These are phyloP conservation scores for Alsophila aescularia DNA, from an alignment of 2,888 invertebrate species.

Conservation along the genomic window DNA sequence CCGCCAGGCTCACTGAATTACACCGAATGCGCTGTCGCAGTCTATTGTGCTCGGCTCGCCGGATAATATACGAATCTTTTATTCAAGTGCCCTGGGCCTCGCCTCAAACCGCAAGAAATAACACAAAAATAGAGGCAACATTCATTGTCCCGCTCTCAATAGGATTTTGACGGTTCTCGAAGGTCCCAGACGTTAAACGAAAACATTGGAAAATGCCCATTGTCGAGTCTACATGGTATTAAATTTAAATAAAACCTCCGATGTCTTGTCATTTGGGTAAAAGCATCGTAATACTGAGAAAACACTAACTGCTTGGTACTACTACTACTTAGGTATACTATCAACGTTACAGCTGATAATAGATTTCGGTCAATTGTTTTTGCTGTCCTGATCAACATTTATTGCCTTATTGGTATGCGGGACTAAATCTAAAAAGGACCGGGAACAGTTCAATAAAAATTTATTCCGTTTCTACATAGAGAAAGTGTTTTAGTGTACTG, in stretches of 20 bases:
- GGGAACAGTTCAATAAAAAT: conserved; percentile 66
- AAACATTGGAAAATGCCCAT: conserved; percentile 53
- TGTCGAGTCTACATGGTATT: conserved; percentile 28
- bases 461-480: conserved; percentile 62
- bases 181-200: conserved; percentile 47
- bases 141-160: conserved; percentile 77
- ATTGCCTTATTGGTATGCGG: conserved; percentile 78
- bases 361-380: conserved; percentile 72
- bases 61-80: conserved; percentile 81
- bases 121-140: conserved; percentile 73
- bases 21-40: conserved; percentile 72
- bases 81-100: conserved; percentile 75
- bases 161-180: conserved; percentile 69
- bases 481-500: conserved; percentile 36
- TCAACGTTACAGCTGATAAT: conserved; percentile 65
- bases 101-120: conserved; percentile 73
- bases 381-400: conserved; percentile 74
- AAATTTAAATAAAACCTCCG: conserved; percentile 31
- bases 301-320: conserved; percentile 28
- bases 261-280: conserved; percentile 27
- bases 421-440: conserved; percentile 72
- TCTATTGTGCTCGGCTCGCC: conserved; percentile 69
- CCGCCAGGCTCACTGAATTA: conserved; percentile 69
- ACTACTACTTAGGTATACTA: conserved; percentile 50
- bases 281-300: conserved; percentile 19